Percentiles rank a stretch among this genome's conserved stretches.
Evolutionary conservation across 2,797 vertebrate genomes (phyloP).

Genomic region (Sarcoramphus papa): DNA sequence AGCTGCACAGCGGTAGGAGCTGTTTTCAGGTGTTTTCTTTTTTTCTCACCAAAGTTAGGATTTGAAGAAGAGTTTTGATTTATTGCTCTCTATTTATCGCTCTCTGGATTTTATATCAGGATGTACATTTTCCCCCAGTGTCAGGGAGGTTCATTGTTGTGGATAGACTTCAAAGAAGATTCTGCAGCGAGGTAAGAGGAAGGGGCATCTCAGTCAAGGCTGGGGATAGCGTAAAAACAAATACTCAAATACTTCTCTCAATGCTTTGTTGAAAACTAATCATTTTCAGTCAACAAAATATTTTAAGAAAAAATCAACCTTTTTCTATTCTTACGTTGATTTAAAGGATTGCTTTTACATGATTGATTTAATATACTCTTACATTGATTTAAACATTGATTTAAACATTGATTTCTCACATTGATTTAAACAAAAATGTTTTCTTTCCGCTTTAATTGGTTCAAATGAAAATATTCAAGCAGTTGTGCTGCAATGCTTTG

Average conservation of each 20-base stretch:
- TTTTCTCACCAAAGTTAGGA: neutral
- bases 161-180: neutral
- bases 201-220: neutral
- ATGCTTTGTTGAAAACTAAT: neutral
- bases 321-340: neutral
- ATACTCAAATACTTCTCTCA: neutral
- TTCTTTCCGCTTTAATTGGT: neutral
- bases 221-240: neutral
- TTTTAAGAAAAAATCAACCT: neutral
- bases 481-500: neutral
- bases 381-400: neutral
- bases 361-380: neutral
- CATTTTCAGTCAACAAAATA: neutral
- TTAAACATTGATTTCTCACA: neutral
- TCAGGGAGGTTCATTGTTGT: neutral
- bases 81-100: neutral
- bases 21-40: neutral
- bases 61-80: neutral
- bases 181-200: neutral
- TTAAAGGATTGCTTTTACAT: neutral
- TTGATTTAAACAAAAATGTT: neutral
- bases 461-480: neutral
- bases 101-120: neutral
- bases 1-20: fast-evolving
- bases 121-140: neutral